A percentile compares a stretch with the other conserved stretches of the same genome.
Conservation (phyloP, 2,113 vertebrate species). For the Sinocyclocheilus anophthalmus region DNA sequence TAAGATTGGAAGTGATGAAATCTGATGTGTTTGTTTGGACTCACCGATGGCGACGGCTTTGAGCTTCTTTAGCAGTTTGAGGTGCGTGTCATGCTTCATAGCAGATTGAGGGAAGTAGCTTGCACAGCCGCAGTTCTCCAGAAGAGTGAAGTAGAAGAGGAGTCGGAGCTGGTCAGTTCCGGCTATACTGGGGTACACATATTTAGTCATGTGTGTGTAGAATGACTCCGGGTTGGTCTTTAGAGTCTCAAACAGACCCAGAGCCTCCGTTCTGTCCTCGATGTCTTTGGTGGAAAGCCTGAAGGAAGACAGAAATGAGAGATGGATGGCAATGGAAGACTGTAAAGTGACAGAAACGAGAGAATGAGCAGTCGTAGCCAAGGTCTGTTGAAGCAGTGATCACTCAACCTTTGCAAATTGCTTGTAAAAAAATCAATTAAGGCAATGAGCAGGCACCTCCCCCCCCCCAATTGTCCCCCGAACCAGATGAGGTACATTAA, state of each 20-base stretch:
- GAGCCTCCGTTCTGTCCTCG: slow-evolving; percentile 79
- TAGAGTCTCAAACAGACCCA: slow-evolving; percentile 84
- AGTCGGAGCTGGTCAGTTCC: slow-evolving; percentile 84
- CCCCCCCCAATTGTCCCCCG: not conserved
- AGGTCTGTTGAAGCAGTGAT: slow-evolving; percentile 5
- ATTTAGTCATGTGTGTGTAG: slow-evolving; percentile 87
- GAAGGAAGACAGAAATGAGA: slow-evolving; percentile 24
- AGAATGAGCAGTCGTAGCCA: not conserved
- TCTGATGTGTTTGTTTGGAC: not conserved
- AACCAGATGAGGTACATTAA: slow-evolving; percentile 15
- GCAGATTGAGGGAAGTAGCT: slow-evolving; percentile 62
- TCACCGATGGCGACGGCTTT: slow-evolving; percentile 88
- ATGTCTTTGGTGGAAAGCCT: slow-evolving; percentile 91
- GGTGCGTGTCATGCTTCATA: slow-evolving; percentile 84
- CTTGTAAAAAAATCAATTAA: slow-evolving; percentile 18
- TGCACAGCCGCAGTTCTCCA: slow-evolving; percentile 81
- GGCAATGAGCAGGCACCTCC: not conserved
- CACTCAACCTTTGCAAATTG: slow-evolving; percentile 33
- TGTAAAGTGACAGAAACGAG: not conserved
- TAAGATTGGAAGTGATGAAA: not conserved
- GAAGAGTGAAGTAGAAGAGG: slow-evolving; percentile 90
- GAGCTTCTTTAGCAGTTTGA: slow-evolving; percentile 92
- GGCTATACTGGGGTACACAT: slow-evolving; percentile 87
- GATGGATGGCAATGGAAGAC: no score
- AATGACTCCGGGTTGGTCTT: slow-evolving; percentile 82